Percentiles rank a stretch among this genome's conserved stretches.
These are phyloP conservation scores for Parapsyche elsis DNA, from an alignment of 1,140 invertebrate genomes.

Conservation along the genomic window DNA sequence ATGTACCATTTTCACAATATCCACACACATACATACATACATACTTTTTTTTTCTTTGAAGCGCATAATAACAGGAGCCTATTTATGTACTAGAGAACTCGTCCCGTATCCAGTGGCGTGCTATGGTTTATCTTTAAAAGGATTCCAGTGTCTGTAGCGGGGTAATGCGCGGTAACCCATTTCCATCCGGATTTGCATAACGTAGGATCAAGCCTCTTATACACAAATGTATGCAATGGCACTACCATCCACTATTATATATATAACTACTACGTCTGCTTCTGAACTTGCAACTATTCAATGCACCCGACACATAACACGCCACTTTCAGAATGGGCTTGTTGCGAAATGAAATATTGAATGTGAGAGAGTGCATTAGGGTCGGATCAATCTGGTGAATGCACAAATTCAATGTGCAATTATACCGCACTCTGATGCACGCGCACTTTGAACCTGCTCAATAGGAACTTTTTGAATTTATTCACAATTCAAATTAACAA, in stretches of 20 bases:
- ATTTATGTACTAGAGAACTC: background rate
- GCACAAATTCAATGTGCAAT: too few relatives aligned
- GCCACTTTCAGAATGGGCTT: background rate
- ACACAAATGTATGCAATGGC: background rate
- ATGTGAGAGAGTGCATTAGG: too few relatives aligned
- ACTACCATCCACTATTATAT: background rate
- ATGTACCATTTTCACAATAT: background rate
- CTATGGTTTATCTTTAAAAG: background rate
- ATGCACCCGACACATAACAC: background rate
- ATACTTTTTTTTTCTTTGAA: background rate
- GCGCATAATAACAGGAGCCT: background rate
- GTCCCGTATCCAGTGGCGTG: background rate
- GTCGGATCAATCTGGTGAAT: too few relatives aligned
- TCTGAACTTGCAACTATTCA: background rate
- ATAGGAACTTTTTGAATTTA: too few relatives aligned
- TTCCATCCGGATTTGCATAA: background rate
- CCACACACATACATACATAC: too few relatives aligned
- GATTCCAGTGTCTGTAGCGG: background rate
- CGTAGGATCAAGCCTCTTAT: background rate
- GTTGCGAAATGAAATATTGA: background rate
- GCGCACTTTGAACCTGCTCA: too few relatives aligned
- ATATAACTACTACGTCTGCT: background rate
- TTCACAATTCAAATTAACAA: too few relatives aligned
- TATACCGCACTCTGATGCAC: too few relatives aligned
- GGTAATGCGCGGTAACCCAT: background rate